Percentiles rank a stretch among this genome's conserved stretches.
Conservation (phyloP, 2,797 vertebrate species). For the Cyprinodon diabolis region DNA sequence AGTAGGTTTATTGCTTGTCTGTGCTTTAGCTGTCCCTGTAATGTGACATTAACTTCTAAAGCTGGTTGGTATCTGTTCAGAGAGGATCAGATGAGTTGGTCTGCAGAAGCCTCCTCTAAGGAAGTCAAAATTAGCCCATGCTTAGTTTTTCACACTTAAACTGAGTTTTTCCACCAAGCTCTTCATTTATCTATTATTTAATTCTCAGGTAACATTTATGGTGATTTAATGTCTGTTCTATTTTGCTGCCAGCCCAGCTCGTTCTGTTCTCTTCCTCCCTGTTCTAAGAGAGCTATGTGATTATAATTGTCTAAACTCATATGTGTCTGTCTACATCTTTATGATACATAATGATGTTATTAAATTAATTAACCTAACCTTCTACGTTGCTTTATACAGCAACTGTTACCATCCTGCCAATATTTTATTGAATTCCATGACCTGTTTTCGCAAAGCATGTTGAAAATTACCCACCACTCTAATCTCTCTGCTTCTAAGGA, state of each 20-base stretch:
- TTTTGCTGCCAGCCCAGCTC: too few relatives aligned
- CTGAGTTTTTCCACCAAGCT: not conserved
- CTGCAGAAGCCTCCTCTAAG: not conserved
- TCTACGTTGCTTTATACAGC: too few relatives aligned
- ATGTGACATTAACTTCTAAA: constrained; percentile 41
- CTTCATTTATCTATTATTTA: not conserved
- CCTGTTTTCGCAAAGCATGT: not conserved
- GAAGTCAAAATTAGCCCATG: not conserved
- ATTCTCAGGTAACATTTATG: not conserved
- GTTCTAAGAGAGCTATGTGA: too few relatives aligned
- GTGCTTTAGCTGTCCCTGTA: constrained; percentile 41
- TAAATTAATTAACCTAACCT: too few relatives aligned
- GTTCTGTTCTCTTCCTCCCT: too few relatives aligned
- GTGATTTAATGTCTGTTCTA: not conserved
- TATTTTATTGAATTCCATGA: not conserved
- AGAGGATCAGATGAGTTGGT: too few relatives aligned
- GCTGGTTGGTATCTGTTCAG: not conserved
- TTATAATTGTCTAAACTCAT: too few relatives aligned
- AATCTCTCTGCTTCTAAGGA: not conserved
- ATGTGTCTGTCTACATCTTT: too few relatives aligned
- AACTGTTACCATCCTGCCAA: too few relatives aligned
- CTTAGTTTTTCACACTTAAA: not conserved
- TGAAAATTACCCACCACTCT: not conserved
- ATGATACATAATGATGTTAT: too few relatives aligned
- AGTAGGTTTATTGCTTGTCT: constrained; percentile 35